Percentiles rank a stretch among this genome's conserved stretches.
These are phyloP conservation scores for Anisognathus igniventris DNA, from an alignment of 2,797 vertebrate genomes.

Conservation along the genomic window DNA sequence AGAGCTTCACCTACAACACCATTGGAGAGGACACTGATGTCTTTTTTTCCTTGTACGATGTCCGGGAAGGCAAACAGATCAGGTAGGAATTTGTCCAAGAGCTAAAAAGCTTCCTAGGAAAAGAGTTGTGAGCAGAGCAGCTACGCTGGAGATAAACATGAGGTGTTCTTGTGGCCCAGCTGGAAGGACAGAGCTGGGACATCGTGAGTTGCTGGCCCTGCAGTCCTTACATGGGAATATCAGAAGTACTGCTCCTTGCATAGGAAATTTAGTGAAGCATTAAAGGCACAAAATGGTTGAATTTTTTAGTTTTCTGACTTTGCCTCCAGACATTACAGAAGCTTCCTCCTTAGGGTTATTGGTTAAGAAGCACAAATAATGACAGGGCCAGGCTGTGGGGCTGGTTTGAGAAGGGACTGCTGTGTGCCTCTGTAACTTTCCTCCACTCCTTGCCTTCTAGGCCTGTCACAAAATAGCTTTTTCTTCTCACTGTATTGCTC, in stretches of 20 bases:
- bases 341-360: background rate
- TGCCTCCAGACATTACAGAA: background rate
- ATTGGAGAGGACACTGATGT: constrained; percentile 97
- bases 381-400: background rate
- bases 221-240: rapidly evolving
- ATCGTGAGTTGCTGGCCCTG: background rate
- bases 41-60: constrained; percentile 94
- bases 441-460: background rate
- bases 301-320: background rate
- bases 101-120: background rate
- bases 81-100: constrained; percentile 77
- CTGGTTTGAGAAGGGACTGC: background rate
- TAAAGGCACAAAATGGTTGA: background rate
- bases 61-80: constrained; percentile 95
- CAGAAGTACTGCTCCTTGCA: background rate
- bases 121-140: background rate
- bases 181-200: background rate
- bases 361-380: background rate
- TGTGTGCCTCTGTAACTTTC: background rate
- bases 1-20: constrained; percentile 98
- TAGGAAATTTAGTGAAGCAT: background rate
- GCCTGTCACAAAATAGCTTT: background rate
- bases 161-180: background rate
- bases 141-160: rapidly evolving
- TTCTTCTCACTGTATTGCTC: background rate